phyloP scores from a whole-genome alignment of 2,797 vertebrate genomes.

The Phataginus tricuspis region DNA sequence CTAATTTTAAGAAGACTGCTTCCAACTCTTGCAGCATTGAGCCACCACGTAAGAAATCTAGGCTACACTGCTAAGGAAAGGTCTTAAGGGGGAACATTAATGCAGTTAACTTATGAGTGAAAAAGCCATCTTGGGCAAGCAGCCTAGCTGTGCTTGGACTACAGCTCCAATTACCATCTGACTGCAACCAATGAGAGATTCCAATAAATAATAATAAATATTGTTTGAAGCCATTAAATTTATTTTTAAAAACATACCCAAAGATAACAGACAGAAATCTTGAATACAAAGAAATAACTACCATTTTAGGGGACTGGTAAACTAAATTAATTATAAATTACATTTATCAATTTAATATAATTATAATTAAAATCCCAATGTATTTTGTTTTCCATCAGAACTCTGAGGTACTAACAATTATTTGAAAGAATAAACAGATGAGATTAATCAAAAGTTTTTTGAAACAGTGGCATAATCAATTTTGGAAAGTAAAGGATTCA shows the following conservation, averaged over 20 bases:
- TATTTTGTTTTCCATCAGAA: slow-evolving; percentile 26
- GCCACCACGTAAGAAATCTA: not conserved
- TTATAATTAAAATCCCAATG: not conserved
- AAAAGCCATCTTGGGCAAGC: not conserved
- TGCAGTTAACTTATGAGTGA: not conserved
- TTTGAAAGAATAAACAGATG: not conserved
- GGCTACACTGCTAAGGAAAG: not conserved
- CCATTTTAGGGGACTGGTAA: slow-evolving; percentile 21
- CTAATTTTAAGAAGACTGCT: not conserved
- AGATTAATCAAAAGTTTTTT: not conserved
- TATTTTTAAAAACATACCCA: not conserved
- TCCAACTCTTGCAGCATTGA: not conserved
- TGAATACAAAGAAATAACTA: not conserved
- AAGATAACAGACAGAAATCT: not conserved
- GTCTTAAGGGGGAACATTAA: not conserved
- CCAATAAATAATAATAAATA: not conserved
- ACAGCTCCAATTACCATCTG: not conserved
- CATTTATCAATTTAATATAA: slow-evolving; percentile 21
- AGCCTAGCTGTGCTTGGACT: not conserved
- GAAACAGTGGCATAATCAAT: not conserved
- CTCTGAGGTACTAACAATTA: slow-evolving; percentile 31
- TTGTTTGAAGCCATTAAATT: not conserved
- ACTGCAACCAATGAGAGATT: not conserved
- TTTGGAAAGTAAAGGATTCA: not conserved
- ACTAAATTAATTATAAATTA: slow-evolving; percentile 35